Evolutionary conservation across 2,797 vertebrate species (phyloP).

Genomic region (Setipinna tenuifilis): DNA sequence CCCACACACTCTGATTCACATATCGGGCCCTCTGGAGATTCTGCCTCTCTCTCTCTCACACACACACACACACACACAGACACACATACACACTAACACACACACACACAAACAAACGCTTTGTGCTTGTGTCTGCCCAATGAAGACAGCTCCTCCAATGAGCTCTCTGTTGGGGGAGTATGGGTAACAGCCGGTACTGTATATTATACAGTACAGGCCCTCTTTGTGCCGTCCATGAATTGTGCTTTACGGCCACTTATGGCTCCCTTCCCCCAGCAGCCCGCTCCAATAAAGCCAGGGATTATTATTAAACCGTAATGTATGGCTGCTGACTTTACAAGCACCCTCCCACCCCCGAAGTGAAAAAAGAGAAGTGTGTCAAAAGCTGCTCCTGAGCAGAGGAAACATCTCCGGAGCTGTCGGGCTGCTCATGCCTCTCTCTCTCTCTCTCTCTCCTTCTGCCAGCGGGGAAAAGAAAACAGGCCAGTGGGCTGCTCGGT

Average conservation of each 20-base stretch:
- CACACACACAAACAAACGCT: slow-evolving; percentile 23
- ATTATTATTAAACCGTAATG: slow-evolving; percentile 77
- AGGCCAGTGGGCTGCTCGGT: slow-evolving; percentile 55
- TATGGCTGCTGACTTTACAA: slow-evolving; percentile 73
- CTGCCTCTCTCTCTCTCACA: slow-evolving; percentile 43
- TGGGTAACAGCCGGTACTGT: slow-evolving; percentile 60
- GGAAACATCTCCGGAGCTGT: slow-evolving; percentile 71
- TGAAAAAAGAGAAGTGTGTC: slow-evolving; percentile 41
- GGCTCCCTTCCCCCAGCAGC: slow-evolving; percentile 41
- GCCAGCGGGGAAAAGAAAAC: slow-evolving; percentile 72
- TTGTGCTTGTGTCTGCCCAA: slow-evolving; percentile 37
- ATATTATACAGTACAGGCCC: slow-evolving; percentile 59
- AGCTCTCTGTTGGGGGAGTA: slow-evolving; percentile 56
- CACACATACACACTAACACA: slow-evolving; percentile 28
- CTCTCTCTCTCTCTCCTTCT: no score
- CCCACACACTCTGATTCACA: slow-evolving; percentile 66
- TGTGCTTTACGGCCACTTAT: slow-evolving; percentile 70
- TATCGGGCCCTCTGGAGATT: slow-evolving; percentile 56
- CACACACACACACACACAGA: slow-evolving; percentile 29
- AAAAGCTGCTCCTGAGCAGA: slow-evolving; percentile 55
- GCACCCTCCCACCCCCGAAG: slow-evolving; percentile 55
- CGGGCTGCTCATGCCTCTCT: slow-evolving; percentile 60
- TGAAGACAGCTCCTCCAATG: slow-evolving; percentile 56
- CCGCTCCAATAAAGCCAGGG: slow-evolving; percentile 72
- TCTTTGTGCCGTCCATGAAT: slow-evolving; percentile 70